Evolutionary conservation across 1,140 invertebrate species (phyloP).

Genomic region (Chironomus tepperi): DNA sequence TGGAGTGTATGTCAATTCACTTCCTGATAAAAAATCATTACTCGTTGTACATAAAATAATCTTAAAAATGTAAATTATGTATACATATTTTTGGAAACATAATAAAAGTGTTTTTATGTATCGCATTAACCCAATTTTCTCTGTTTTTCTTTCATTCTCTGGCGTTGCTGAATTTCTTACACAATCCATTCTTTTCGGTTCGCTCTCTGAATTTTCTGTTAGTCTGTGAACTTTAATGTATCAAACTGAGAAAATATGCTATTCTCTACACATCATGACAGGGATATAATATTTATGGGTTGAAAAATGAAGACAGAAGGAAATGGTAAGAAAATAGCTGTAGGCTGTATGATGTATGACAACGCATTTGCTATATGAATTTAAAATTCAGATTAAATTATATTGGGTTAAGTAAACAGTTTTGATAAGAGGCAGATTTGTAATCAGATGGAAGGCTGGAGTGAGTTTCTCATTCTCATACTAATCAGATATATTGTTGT

Average conservation of each 20-base stretch:
- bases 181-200: too few relatives aligned
- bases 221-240: not conserved
- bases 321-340: not conserved
- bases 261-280: not conserved
- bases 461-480: too few relatives aligned
- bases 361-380: too few relatives aligned
- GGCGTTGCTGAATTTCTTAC: too few relatives aligned
- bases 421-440: too few relatives aligned
- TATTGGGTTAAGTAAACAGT: too few relatives aligned
- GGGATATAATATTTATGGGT: conserved; percentile 1
- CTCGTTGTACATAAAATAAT: not conserved
- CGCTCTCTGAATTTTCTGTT: too few relatives aligned
- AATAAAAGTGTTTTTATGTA: conserved; percentile 9
- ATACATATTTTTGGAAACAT: not conserved
- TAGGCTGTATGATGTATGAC: too few relatives aligned
- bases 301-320: not conserved
- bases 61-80: conserved; percentile 14
- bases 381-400: too few relatives aligned
- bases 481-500: too few relatives aligned
- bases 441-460: too few relatives aligned
- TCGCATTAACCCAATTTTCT: not conserved
- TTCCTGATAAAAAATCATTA: not conserved
- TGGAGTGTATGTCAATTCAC: not conserved
- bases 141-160: not conserved
- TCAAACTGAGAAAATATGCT: not conserved